Conservation (phyloP, 2,113 vertebrate species). For the Bombycilla garrulus region DNA sequence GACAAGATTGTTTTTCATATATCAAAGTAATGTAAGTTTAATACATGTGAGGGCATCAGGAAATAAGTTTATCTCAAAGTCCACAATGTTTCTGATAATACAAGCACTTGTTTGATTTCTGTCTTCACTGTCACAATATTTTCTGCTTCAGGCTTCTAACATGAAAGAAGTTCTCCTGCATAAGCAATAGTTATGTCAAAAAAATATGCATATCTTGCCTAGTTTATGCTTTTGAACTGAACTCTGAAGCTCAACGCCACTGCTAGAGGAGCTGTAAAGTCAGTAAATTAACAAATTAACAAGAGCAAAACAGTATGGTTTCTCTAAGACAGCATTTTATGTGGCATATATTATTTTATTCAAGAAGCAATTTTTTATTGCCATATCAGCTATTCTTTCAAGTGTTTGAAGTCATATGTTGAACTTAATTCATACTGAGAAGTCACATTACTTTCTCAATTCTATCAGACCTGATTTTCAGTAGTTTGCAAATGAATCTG, state of each 20-base stretch:
- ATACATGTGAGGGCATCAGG: neutral
- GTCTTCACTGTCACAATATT: neutral
- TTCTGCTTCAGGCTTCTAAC: neutral
- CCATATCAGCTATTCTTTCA: neutral
- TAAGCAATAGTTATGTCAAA: neutral
- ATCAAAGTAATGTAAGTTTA: neutral
- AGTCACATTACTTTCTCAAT: neutral
- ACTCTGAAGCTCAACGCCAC: neutral
- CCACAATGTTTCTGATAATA: neutral
- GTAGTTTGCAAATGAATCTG: neutral
- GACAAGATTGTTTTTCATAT: neutral
- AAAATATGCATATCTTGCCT: neutral
- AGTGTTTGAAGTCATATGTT: neutral
- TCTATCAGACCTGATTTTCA: neutral
- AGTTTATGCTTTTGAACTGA: neutral
- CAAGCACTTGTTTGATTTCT: neutral
- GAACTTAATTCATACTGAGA: neutral
- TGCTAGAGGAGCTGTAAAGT: neutral
- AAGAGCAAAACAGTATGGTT: neutral
- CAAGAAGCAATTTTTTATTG: neutral
- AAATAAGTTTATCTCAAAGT: neutral
- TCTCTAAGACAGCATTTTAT: neutral
- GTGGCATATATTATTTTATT: neutral
- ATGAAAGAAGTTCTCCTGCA: neutral
- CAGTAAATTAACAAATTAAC: conserved; percentile 39